Evolutionary conservation across 2,113 vertebrate species (phyloP), one percentile per base, ranked within the genome.

Genomic region (Chlorodrepanis virens): DNA sequence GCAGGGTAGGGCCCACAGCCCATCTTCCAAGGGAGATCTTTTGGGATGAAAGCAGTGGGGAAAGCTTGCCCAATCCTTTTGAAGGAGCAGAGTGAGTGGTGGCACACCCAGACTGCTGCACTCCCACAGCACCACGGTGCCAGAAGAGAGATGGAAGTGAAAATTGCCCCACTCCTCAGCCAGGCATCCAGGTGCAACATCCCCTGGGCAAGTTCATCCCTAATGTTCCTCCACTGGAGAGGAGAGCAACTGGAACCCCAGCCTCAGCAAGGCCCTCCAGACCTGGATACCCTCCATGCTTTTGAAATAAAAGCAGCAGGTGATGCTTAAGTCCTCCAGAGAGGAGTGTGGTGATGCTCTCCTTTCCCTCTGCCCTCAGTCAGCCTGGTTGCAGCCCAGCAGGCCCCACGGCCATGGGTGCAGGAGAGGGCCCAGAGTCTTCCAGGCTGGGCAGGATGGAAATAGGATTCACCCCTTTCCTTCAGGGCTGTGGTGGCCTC

Each of bases 261-360:
- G 53, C 37, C 75, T 83, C 88, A 69, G 63, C 82, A 86, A 94
- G 79, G 70, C 85, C 67, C 79, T 90, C 54, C 79, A 27, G 76
- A 40, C 64, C 72, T 54, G 72, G 76, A 74, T 56, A 85, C 42
- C 67, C 59, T 93, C 68, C 3, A 1, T 72, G 65, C 87, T 96
- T 90, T 81, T 39, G 90, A 96, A 97, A 95, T 96, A 97, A 96
- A 96, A 90, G 76, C 68, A 83, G 67, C 81, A 86, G 90, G 82
- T 69, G 71, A 80, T 3, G 45, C 71, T 90, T 72, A 90, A 87
- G 75, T 69, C 61, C 84, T 94, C 42, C 82, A 90, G 84, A 93
- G 44, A 87, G 16, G 90, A 93, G 86, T 0, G 70, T 93, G 82
- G 78, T 76, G 75, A 69, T 94, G 78, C 71, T 95, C 68, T 92